Conservation (phyloP, 2,113 vertebrate genomes). For the Anolis sagrei region DNA sequence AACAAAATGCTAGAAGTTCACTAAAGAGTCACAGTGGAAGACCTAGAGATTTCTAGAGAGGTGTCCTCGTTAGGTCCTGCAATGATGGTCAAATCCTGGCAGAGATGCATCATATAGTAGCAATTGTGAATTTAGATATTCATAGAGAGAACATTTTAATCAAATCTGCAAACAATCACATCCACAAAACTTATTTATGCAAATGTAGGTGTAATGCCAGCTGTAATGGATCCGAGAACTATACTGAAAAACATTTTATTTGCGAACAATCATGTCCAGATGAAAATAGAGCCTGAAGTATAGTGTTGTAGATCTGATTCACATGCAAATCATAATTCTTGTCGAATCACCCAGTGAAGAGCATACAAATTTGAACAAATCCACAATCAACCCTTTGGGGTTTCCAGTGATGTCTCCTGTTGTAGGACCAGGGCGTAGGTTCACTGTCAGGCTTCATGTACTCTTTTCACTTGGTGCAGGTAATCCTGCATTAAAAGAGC, state of each 20-base stretch:
- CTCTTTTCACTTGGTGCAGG: constrained; percentile 26
- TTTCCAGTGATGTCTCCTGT: neutral
- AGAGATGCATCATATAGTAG: too few relatives aligned
- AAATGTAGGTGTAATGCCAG: neutral
- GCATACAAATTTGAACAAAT: neutral
- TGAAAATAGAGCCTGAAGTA: neutral
- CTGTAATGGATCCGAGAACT: neutral
- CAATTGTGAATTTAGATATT: too few relatives aligned
- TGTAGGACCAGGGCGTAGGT: neutral
- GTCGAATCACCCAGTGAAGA: neutral
- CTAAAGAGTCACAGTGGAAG: too few relatives aligned
- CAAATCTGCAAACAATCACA: too few relatives aligned
- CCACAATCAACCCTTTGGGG: neutral
- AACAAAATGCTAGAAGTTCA: too few relatives aligned
- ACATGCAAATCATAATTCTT: neutral
- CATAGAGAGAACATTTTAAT: too few relatives aligned
- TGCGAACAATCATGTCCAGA: too few relatives aligned
- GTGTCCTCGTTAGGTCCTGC: too few relatives aligned
- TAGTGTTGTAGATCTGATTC: neutral
- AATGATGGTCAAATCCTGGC: too few relatives aligned
- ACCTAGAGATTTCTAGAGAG: too few relatives aligned
- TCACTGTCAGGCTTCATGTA: constrained; percentile 10
- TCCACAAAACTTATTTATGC: too few relatives aligned
- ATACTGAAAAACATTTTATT: neutral
- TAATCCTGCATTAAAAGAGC: constrained; percentile 23